Conservation (phyloP, 1,140 invertebrate genomes). For the Asbolus verrucosus region DNA sequence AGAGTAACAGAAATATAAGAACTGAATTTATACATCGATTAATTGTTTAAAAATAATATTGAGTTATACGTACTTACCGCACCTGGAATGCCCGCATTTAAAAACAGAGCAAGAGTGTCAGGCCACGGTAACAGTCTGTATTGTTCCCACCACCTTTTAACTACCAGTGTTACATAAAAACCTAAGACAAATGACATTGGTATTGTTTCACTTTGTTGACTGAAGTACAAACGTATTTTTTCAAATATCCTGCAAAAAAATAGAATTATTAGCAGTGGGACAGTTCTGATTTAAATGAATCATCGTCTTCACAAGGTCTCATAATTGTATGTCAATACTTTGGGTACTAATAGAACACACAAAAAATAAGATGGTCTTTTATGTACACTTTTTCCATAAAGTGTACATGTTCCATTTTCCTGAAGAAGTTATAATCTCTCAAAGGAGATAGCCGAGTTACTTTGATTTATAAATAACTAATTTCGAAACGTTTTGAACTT, state of each 20-base stretch:
- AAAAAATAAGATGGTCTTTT: too few species aligned
- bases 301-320: too few species aligned
- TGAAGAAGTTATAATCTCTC: too few species aligned
- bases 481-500: too few species aligned
- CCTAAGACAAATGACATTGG: slow-evolving; percentile 95
- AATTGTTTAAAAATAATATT: slow-evolving; percentile 19
- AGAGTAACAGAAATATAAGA: background rate
- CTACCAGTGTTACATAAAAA: slow-evolving; percentile 92
- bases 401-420: too few species aligned
- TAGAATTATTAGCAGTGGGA: background rate
- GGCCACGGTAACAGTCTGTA: slow-evolving; percentile 92
- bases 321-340: too few species aligned
- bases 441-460: too few species aligned
- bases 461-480: too few species aligned
- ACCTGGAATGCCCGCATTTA: slow-evolving; percentile 90
- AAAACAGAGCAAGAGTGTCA: slow-evolving; percentile 88
- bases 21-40: background rate
- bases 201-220: slow-evolving; percentile 84
- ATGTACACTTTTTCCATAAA: too few species aligned
- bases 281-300: too few species aligned
- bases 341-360: too few species aligned
- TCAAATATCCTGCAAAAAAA: slow-evolving; percentile 80
- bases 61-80: slow-evolving; percentile 76
- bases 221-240: slow-evolving; percentile 82
- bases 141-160: slow-evolving; percentile 94